These are phyloP conservation scores for Drosophila austrosaltans DNA, from an alignment of 2,888 invertebrate genomes.

Conservation along the genomic window DNA sequence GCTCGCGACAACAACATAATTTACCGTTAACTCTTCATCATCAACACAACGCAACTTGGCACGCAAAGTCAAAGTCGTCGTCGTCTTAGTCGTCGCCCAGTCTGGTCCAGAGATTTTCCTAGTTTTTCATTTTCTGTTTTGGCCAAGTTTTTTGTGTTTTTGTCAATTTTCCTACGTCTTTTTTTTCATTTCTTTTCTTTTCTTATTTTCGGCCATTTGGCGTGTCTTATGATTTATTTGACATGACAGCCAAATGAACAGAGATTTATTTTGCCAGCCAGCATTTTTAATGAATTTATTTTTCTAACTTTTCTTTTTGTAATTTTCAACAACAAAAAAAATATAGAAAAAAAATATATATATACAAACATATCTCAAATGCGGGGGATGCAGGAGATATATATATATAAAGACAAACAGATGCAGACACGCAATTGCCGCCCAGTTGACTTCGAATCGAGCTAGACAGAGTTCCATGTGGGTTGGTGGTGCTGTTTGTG, in stretches of 20 bases:
- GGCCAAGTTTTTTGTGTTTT: not conserved
- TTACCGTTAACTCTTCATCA: constrained; percentile 74
- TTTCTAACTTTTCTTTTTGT: constrained; percentile 48
- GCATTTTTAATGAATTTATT: constrained; percentile 73
- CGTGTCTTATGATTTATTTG: constrained; percentile 76
- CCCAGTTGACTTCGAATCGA: constrained; percentile 32
- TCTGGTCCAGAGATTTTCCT: constrained; percentile 42
- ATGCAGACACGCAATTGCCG: constrained; percentile 47
- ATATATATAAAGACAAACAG: constrained; percentile 42
- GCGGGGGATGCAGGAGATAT: constrained; percentile 50
- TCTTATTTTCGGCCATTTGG: constrained; percentile 56
- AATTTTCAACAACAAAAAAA: not conserved
- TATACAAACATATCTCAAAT: constrained; percentile 24
- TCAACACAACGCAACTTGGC: constrained; percentile 43
- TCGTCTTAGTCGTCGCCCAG: constrained; percentile 24
- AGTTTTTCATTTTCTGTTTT: constrained; percentile 7
- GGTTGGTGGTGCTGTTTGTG: constrained; percentile 19
- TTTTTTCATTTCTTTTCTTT: constrained; percentile 24
- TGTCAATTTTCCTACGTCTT: not conserved
- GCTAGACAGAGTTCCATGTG: constrained; percentile 4
- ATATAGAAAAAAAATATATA: not conserved
- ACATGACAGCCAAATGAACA: constrained; percentile 78
- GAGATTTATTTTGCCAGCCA: constrained; percentile 73
- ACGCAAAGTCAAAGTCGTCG: constrained; percentile 56
- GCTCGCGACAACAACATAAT: constrained; percentile 72